Percentiles rank a stretch among this genome's conserved stretches.
Conservation (phyloP, 2,113 vertebrate species). For the Centrocercus urophasianus region DNA sequence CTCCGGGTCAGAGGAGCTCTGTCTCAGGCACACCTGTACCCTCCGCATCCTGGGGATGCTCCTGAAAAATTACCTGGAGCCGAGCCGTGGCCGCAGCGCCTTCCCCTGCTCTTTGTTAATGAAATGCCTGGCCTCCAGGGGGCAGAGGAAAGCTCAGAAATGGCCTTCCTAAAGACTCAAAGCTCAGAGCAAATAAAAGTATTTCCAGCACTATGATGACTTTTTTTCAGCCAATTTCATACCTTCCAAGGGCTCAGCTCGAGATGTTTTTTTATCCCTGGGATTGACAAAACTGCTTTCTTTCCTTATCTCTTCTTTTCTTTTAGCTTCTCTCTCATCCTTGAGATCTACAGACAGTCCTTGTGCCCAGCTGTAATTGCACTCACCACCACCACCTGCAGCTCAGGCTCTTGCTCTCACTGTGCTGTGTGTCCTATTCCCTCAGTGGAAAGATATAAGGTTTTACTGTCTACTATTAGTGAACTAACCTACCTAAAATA, state of each 20-base stretch:
- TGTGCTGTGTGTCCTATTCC: not conserved
- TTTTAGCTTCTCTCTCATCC: not conserved
- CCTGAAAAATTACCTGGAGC: not conserved
- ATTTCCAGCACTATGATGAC: not conserved
- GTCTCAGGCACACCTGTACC: not conserved
- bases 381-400: too few relatives aligned
- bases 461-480: not conserved
- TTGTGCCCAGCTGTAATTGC: too few relatives aligned
- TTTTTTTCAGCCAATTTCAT: slow-evolving; percentile 34
- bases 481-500: not conserved
- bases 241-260: not conserved
- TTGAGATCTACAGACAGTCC: not conserved
- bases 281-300: slow-evolving; percentile 1
- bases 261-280: not conserved
- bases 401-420: too few relatives aligned
- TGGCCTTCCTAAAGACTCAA: slow-evolving; percentile 31
- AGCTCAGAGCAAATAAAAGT: slow-evolving; percentile 62
- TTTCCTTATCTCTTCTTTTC: not conserved
- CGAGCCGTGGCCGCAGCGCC: not conserved
- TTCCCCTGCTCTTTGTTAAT: slow-evolving; percentile 37
- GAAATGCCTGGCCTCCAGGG: slow-evolving; percentile 60
- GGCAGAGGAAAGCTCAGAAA: slow-evolving; percentile 23
- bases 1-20: not conserved
- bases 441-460: not conserved
- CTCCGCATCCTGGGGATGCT: slow-evolving; percentile 2